Percentiles rank a stretch among this genome's conserved stretches.
These are phyloP conservation scores for Calliopsis andreniformis DNA, from an alignment of 1,140 invertebrate genomes.

Conservation along the genomic window DNA sequence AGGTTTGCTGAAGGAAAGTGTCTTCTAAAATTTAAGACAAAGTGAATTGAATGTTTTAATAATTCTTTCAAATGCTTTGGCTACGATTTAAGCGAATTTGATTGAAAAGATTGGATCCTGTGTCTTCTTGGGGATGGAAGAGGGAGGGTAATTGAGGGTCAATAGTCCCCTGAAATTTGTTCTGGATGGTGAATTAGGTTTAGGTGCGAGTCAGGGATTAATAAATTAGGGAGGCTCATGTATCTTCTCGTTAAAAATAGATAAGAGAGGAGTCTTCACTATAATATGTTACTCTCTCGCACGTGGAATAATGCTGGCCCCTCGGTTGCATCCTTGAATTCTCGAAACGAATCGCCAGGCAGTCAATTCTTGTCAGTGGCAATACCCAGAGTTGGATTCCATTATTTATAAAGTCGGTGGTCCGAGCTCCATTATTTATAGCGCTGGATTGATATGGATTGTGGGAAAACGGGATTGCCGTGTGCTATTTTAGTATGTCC, in stretches of 20 bases:
- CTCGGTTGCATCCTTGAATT: slow-evolving; percentile 26
- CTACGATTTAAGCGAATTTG: too few relatives aligned
- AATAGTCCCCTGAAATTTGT: not conserved
- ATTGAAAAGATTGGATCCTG: too few relatives aligned
- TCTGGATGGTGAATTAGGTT: not conserved
- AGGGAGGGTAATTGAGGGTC: too few relatives aligned
- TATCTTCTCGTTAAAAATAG: slow-evolving; percentile 14
- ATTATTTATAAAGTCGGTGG: slow-evolving; percentile 55
- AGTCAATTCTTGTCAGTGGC: slow-evolving; percentile 27
- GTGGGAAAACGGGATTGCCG: slow-evolving; percentile 9
- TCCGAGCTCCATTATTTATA: slow-evolving; percentile 54
- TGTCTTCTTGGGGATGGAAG: too few relatives aligned
- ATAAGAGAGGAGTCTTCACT: not conserved
- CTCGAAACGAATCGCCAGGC: not conserved
- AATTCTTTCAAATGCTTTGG: too few relatives aligned
- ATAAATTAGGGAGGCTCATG: slow-evolving; percentile 7
- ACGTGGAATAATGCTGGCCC: slow-evolving; percentile 32
- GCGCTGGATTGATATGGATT: slow-evolving; percentile 33
- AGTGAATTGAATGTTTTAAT: too few relatives aligned
- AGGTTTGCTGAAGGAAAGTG: too few relatives aligned
- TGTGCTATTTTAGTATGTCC: slow-evolving; percentile 13
- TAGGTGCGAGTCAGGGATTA: not conserved
- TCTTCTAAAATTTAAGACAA: too few relatives aligned
- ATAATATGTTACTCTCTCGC: not conserved
- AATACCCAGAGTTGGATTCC: slow-evolving; percentile 30